A percentile compares a stretch with the other conserved stretches of the same genome.
These are phyloP conservation scores for Aphelocoma californica DNA, from an alignment of 2,797 vertebrate species.

Conservation along the genomic window DNA sequence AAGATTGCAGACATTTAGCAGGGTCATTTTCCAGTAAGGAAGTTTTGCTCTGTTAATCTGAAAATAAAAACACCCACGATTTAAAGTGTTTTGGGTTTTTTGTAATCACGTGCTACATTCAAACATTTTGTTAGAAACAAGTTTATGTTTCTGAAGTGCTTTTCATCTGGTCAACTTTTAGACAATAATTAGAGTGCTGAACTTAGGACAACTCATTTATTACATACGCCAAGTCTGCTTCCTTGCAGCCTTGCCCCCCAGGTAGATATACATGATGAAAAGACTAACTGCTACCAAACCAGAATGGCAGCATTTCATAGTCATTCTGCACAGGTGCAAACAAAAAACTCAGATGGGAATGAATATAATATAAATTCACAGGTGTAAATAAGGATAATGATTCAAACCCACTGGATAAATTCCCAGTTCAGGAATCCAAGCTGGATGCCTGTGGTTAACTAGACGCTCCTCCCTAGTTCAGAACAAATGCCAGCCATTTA, in stretches of 20 bases:
- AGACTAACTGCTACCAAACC: slow-evolving; percentile 20
- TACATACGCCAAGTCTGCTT: not conserved
- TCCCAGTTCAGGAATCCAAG: slow-evolving; percentile 12
- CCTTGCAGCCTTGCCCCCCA: not conserved
- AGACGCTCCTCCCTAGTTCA: not conserved
- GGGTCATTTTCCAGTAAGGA: slow-evolving; percentile 87
- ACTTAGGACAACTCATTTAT: slow-evolving; percentile 13
- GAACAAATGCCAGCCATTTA: slow-evolving; percentile 8
- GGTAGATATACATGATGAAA: not conserved
- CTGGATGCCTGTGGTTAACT: slow-evolving; percentile 34
- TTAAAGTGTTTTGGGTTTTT: not conserved
- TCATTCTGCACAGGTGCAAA: slow-evolving; percentile 19
- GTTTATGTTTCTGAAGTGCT: not conserved
- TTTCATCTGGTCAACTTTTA: not conserved
- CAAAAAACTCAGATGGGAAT: slow-evolving; percentile 25
- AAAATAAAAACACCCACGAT: slow-evolving; percentile 1
- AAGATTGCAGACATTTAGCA: slow-evolving; percentile 86
- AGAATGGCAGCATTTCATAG: slow-evolving; percentile 48
- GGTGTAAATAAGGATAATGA: slow-evolving; percentile 34
- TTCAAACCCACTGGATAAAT: not conserved
- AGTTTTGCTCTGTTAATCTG: slow-evolving; percentile 84
- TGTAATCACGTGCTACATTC: not conserved
- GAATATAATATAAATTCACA: slow-evolving; percentile 22
- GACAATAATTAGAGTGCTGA: not conserved
- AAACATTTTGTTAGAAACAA: not conserved